A percentile compares a stretch with the other conserved stretches of the same genome.
Conservation (phyloP, 2,797 vertebrate species). For the Sebastes baramenuke region DNA sequence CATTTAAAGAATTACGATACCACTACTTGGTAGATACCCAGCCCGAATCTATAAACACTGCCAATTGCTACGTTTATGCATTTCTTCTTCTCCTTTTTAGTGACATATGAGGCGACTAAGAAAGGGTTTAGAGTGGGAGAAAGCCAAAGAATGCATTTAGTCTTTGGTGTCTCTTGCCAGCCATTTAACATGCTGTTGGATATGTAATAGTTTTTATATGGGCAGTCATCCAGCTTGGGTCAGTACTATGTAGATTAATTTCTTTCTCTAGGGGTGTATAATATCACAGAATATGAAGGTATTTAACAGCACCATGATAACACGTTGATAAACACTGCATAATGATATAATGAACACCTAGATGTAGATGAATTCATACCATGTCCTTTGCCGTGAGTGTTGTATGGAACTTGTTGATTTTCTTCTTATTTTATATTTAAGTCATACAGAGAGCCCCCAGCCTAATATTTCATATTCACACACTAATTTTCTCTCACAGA, state of each 20-base stretch:
- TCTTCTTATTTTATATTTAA: background rate
- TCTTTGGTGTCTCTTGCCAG: slow-evolving; percentile 17
- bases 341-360: background rate
- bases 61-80: background rate
- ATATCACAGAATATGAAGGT: background rate
- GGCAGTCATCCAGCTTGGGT: slow-evolving; percentile 20
- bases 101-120: background rate
- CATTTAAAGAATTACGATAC: too few relatives aligned
- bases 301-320: background rate
- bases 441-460: background rate
- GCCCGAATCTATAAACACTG: background rate
- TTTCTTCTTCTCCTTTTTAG: background rate
- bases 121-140: background rate
- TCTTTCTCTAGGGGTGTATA: slow-evolving; percentile 12
- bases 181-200: slow-evolving; percentile 12
- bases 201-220: slow-evolving; percentile 29
- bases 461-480: background rate
- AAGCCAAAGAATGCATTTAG: slow-evolving; percentile 17
- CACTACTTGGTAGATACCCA: background rate
- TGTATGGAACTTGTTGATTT: background rate
- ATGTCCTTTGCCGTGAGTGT: background rate
- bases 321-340: background rate
- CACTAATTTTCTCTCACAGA: background rate
- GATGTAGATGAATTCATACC: background rate
- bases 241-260: slow-evolving; percentile 14